A percentile compares a stretch with the other conserved stretches of the same genome.
These are phyloP conservation scores for Hippocampus abdominalis DNA, from an alignment of 2,113 vertebrate species.

Conservation along the genomic window DNA sequence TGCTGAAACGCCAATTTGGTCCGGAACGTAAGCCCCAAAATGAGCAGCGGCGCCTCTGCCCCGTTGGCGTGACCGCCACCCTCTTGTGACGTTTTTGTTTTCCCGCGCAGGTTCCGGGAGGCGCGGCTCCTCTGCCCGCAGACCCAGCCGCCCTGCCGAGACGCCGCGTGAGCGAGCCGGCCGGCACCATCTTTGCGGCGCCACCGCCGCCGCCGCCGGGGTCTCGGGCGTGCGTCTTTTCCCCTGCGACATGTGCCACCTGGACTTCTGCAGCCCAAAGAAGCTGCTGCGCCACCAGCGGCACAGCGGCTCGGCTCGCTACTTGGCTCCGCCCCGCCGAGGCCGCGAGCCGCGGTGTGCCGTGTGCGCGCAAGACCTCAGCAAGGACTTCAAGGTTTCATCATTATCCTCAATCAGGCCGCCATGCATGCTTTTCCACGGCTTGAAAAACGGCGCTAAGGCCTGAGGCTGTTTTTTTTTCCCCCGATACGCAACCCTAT, in stretches of 20 bases:
- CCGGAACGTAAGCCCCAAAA: too few species aligned
- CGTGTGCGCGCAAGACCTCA: constrained; percentile 78
- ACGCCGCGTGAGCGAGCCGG: constrained; percentile 80
- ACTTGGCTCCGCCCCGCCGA: constrained; percentile 68
- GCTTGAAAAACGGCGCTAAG: too few species aligned
- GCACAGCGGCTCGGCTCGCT: constrained; percentile 75
- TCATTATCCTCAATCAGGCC: too few species aligned
- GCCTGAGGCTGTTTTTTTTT: too few species aligned
- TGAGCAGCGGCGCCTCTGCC: too few species aligned
- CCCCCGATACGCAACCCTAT: too few species aligned
- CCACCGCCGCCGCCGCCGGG: constrained; percentile 75
- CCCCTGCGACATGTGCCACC: constrained; percentile 90
- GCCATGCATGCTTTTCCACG: too few species aligned
- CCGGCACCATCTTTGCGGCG: constrained; percentile 81
- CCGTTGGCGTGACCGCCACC: too few species aligned
- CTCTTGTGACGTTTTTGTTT: not conserved
- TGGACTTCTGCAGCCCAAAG: constrained; percentile 87
- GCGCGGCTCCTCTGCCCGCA: constrained; percentile 78
- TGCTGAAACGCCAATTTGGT: too few species aligned
- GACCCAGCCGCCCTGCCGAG: constrained; percentile 82
- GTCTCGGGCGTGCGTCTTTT: constrained; percentile 88
- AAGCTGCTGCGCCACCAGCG: constrained; percentile 86
- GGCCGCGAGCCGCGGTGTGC: constrained; percentile 77
- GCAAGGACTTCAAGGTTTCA: constrained; percentile 83
- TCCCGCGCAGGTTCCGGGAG: constrained; percentile 36